Conservation (phyloP, 2,888 invertebrate genomes). For the Tyria jacobaeae region DNA sequence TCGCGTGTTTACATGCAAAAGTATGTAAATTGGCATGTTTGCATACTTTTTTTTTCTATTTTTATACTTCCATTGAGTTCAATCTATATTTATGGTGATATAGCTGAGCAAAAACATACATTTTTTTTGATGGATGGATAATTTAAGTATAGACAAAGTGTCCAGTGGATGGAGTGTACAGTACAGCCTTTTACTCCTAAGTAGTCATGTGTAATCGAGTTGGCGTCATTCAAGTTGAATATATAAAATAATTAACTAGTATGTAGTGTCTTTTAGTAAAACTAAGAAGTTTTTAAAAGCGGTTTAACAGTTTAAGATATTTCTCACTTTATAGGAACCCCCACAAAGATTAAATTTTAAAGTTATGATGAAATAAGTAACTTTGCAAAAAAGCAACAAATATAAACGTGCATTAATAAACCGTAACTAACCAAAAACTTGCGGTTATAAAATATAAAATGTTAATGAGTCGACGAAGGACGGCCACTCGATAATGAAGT, state of each 20-base stretch:
- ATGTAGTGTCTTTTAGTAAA: too few species aligned
- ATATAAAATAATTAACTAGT: too few species aligned
- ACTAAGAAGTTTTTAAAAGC: too few species aligned
- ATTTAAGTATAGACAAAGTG: not conserved
- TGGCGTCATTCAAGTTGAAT: too few species aligned
- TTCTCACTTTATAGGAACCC: too few species aligned
- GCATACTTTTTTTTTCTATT: slow-evolving; percentile 21
- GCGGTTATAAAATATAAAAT: slow-evolving; percentile 13
- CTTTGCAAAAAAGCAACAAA: too few species aligned
- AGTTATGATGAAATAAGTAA: too few species aligned
- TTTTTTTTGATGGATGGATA: not conserved
- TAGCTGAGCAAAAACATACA: not conserved
- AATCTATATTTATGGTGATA: not conserved
- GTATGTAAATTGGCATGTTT: slow-evolving; percentile 26
- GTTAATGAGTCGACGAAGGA: slow-evolving; percentile 32
- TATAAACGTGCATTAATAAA: not conserved
- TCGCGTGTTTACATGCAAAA: slow-evolving; percentile 30
- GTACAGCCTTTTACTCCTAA: too few species aligned
- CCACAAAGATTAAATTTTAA: too few species aligned
- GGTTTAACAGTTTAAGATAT: too few species aligned
- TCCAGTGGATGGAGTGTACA: too few species aligned
- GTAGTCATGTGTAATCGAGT: too few species aligned
- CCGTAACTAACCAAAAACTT: slow-evolving; percentile 3
- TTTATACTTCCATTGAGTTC: not conserved
- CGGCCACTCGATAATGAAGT: slow-evolving; percentile 30